Evolutionary conservation across 2,797 vertebrate genomes (phyloP).

Genomic region (Myripristis murdjan): DNA sequence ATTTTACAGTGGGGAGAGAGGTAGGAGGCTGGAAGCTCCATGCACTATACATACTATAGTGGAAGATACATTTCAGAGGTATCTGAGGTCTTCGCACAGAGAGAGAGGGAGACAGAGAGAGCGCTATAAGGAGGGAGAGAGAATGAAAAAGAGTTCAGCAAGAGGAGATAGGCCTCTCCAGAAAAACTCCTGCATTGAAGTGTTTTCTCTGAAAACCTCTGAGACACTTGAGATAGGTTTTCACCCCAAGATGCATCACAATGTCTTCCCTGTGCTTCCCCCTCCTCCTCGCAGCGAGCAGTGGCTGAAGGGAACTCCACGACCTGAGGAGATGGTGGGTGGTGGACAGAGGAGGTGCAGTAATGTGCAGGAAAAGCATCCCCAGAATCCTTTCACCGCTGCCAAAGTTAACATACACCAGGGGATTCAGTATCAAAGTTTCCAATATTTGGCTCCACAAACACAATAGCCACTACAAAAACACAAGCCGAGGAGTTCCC

Average conservation of each 20-base stretch:
- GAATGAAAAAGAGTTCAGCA: constrained; percentile 67
- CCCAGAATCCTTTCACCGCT: constrained; percentile 89
- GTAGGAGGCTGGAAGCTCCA: constrained; percentile 21
- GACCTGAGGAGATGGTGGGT: constrained; percentile 84
- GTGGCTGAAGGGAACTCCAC: constrained; percentile 86
- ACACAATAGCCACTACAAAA: constrained; percentile 93
- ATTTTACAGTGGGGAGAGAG: constrained; percentile 23
- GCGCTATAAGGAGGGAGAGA: constrained; percentile 29
- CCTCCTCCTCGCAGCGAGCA: constrained; percentile 75
- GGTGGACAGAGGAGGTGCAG: constrained; percentile 83
- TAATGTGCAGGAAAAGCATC: constrained; percentile 90
- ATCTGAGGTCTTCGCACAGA: constrained; percentile 42
- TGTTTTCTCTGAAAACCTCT: constrained; percentile 96
- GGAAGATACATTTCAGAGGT: constrained; percentile 14
- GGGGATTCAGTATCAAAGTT: constrained; percentile 97
- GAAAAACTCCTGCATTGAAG: constrained; percentile 84
- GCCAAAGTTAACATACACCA: constrained; percentile 97
- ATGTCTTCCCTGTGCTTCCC: constrained; percentile 82
- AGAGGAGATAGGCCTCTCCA: constrained; percentile 57
- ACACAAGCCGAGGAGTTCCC: constrained; percentile 91
- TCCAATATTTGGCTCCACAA: constrained; percentile 96
- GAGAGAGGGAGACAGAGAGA: constrained; percentile 27
- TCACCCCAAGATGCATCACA: constrained; percentile 90
- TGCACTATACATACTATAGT: constrained; percentile 20
- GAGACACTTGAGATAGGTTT: constrained; percentile 90